Evolutionary conservation across 2,113 vertebrate genomes (phyloP), one percentile per base, ranked within the genome.

Genomic region (Porphyrio hochstetteri): DNA sequence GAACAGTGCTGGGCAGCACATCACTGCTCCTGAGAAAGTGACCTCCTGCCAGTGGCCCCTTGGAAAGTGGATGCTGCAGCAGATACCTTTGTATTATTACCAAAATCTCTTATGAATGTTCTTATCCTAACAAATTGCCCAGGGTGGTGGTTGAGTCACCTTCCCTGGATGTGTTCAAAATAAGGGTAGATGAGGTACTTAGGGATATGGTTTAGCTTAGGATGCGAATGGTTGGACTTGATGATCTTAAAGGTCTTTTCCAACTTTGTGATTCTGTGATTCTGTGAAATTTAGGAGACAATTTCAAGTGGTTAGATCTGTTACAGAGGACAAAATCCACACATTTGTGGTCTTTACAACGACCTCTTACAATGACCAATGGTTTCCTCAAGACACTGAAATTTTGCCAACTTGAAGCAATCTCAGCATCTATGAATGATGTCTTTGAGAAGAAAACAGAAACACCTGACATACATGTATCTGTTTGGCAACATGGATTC

Each of bases 321-420:
- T 60, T 61, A 88, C 21, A 72, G 61, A 65, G n/a, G 16, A 72
- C 24, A 68, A 75, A 48, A 64, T 69, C 35, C 29, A 79, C 33
- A 60, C 3, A 36, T 40, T 40, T 3, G 1, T 0, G 0, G 5
- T 82, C 70, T 80, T 61, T 64, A 44, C 15, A 38, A 2, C 28
- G 36, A 56, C 36, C 19, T 80, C 59, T 56, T 48, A 71, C 14
- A 91, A 35, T 7, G 20, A 33, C 36, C 0, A 0, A 23, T 16
- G n/a, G 14, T 5, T 60, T 36, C 80, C 74, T 40, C 6, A 63
- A 80, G 80, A 20, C 20, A 67, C 2, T n/a, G 56, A 71, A 83
- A 81, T 88, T 63, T 74, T 86, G 38, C n/a, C 35, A 71, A 28
- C 33, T 90, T 44, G 53, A 24, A 79, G 57, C 15, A 67, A n/a